Base-by-base conservation (phyloP, 2,888 invertebrate genomes). In the Biston betularia region DNA sequence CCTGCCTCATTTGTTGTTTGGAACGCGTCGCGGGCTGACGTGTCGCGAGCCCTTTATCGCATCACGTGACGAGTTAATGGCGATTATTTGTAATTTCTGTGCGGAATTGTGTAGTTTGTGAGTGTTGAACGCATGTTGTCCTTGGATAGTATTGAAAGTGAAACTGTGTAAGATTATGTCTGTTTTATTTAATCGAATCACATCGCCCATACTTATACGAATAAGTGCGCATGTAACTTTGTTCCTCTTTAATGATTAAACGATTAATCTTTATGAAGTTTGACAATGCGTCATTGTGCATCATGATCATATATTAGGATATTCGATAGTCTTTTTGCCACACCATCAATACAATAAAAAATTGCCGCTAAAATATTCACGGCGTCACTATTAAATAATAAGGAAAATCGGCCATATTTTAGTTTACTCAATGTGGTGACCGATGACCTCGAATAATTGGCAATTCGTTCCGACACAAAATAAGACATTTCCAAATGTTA, bases 1-100 rank as follows among this genome's bases (percentile, higher is more conserved):
- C 87, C 86, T 89, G 83, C 80, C 78, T 81, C 90, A 92, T 87
- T 91, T 87, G 87, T 84, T 80, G 76, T 79, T 76, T 73, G 75
- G 72, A 71, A 82, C 76, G 68, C 78, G 80, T 59, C 67, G 78
- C 78, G 83, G 57, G 73, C 84, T 81, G 84, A 84, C 89, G 89
- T 81, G 71, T 68, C 65, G 69, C 46, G 60, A 65, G 34, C 59
- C 72, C 68, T 68, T 72, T 71, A 73, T 76, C 75, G 65, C 46
- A 52, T 60, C 53, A 60, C 69, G 66, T 71, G 64, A 70, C 61
- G 38, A 50, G 24, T 58, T 24, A 24, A 55, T 54, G 38, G 46
- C 55, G 57, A 56, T 68, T 58, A 52, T 48, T 59, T 59, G 38
- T 48, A 15, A 55, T 44, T 49, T 14, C 40, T 62, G 63, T 58